These are phyloP conservation scores for Todiramphus chloris DNA, from an alignment of 2,113 vertebrate species.

Conservation along the genomic window DNA sequence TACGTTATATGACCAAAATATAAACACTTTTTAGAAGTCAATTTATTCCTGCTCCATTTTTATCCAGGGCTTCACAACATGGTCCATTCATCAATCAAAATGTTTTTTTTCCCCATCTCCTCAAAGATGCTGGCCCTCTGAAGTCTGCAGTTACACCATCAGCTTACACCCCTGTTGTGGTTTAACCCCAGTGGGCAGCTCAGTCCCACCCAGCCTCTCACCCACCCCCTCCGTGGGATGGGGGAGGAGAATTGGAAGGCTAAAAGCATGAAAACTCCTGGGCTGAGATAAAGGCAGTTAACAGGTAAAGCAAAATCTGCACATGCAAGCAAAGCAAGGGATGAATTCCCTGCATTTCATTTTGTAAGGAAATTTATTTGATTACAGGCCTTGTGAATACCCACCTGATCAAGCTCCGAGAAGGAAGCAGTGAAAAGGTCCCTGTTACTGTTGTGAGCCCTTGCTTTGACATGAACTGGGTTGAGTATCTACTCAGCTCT, in stretches of 20 bases:
- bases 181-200: background rate
- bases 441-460: background rate
- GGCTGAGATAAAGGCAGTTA: background rate
- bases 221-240: background rate
- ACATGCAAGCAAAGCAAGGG: background rate
- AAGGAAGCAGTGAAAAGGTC: background rate
- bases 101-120: background rate
- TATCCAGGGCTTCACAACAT: background rate
- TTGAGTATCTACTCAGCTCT: background rate
- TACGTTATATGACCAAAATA: background rate
- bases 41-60: background rate
- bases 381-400: background rate
- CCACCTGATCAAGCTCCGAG: background rate
- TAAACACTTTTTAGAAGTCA: background rate
- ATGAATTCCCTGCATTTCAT: background rate
- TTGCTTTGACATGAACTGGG: background rate
- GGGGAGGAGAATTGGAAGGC: background rate
- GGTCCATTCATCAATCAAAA: background rate
- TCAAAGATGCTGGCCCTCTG: background rate
- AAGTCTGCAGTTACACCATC: background rate
- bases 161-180: too few relatives aligned
- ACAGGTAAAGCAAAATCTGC: background rate
- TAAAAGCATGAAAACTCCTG: background rate
- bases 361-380: background rate
- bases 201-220: rapidly evolving